phyloP scores from a whole-genome alignment of 2,113 vertebrate genomes.

The Potamarius usumacintae region DNA sequence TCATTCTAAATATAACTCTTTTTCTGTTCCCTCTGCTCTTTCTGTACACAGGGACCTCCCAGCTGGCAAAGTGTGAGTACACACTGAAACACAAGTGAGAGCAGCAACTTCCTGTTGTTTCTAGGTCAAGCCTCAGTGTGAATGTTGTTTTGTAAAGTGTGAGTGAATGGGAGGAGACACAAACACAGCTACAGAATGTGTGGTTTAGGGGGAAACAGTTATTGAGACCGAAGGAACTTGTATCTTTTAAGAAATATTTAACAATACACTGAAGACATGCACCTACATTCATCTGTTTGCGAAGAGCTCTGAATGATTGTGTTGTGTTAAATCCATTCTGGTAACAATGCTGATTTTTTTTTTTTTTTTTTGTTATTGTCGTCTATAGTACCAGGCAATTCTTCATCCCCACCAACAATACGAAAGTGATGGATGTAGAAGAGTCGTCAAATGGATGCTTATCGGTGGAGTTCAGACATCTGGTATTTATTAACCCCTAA shows the following conservation, averaged over 20 bases:
- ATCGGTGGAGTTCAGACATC: conserved; percentile 91
- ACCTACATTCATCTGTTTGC: neutral
- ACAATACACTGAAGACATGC: neutral
- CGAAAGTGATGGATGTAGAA: conserved; percentile 95
- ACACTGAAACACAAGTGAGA: conserved; percentile 33
- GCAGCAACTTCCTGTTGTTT: conserved; percentile 48
- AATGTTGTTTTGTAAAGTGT: conserved; percentile 9
- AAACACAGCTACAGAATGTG: neutral
- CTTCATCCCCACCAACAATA: conserved; percentile 89
- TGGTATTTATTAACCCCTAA: conserved; percentile 72
- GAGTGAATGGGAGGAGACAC: neutral
- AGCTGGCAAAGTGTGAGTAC: conserved; percentile 87
- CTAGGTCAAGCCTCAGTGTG: conserved; percentile 24
- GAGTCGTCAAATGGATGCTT: conserved; percentile 91
- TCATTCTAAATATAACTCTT: neutral
- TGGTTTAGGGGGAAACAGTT: neutral
- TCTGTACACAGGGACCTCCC: conserved; percentile 84
- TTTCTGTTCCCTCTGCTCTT: conserved; percentile 46
- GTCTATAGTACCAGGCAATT: conserved; percentile 86
- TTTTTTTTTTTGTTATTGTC: neutral
- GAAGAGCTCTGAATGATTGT: neutral
- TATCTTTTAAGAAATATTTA: neutral
- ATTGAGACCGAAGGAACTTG: neutral
- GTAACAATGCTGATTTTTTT: neutral
- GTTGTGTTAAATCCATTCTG: neutral